phyloP scores from a whole-genome alignment of 2,888 invertebrate species.

The Alsophila aescularia region DNA sequence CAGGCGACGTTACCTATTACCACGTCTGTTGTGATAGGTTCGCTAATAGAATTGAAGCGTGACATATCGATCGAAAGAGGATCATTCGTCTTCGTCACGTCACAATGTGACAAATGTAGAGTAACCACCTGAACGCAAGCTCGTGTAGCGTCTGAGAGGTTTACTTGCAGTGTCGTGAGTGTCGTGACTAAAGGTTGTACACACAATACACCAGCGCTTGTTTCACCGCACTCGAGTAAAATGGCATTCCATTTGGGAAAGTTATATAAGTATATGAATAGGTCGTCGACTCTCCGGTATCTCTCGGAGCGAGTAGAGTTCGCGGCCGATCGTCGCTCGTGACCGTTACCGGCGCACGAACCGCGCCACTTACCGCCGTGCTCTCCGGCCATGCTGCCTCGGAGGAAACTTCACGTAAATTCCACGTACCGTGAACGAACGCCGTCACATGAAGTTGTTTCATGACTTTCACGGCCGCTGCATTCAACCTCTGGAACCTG shows the following conservation, averaged over 20 bases:
- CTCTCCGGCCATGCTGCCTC: too few species aligned
- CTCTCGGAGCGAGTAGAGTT: constrained; percentile 13
- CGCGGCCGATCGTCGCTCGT: constrained; percentile 23
- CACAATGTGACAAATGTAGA: neutral
- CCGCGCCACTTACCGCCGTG: neutral
- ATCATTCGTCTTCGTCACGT: neutral
- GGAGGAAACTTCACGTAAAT: constrained; percentile 3
- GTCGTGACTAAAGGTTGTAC: constrained; percentile 1
- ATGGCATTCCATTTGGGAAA: constrained; percentile 28
- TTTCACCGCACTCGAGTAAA: constrained; percentile 1
- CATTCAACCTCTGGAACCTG: constrained; percentile 9
- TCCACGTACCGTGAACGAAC: neutral
- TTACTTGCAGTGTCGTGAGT: too few species aligned
- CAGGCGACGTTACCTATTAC: neutral
- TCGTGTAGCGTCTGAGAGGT: neutral
- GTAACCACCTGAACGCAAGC: neutral
- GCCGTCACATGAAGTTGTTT: constrained; percentile 5
- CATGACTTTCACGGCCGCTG: neutral
- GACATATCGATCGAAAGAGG: neutral
- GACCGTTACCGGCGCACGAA: constrained; percentile 30
- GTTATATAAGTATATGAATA: constrained; percentile 18
- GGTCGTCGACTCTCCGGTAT: constrained; percentile 11
- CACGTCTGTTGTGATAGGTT: neutral
- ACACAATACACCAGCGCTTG: neutral
- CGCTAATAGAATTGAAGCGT: neutral